Evolutionary conservation across 2,113 vertebrate genomes (phyloP), one percentile per base, ranked within the genome.

Genomic region (Tylochromis polylepis): DNA sequence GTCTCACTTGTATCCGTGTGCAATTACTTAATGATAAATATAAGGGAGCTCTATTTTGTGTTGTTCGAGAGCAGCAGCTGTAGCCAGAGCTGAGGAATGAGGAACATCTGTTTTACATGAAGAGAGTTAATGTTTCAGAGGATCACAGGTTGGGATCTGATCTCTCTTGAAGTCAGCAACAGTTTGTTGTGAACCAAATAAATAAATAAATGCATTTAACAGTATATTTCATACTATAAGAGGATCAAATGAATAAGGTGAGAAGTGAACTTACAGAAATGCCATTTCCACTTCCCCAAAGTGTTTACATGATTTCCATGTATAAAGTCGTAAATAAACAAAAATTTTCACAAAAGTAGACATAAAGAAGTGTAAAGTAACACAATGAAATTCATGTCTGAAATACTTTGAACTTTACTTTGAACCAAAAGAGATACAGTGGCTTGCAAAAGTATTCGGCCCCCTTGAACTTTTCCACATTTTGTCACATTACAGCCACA

Each of bases 1-100:
- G 87, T 90, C 85, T 89, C 62, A 20, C 91, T 89, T 83, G 79
- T 85, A 80, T 88, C 85, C 5, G 0, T 53, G 2, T 2, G 82
- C 88, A 85, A 86, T 92, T 89, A 87, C 72, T 82, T 78, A 75
- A 90, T 93, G 87, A 90, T 90, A 89, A 90, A 90, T 89, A 87
- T 91, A 85, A 87, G 79, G 84, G 85, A 89, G 91, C 75, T 91
- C 70, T 86, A 34, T 83, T 92, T 55, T 79, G 83, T 79, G 24
- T 89, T 89, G 46, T 83, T 84, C 27, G 6, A 55, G 88, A 60
- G 85, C 65, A 59, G 90, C 87, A 91, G 88, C 91, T 87, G 90
- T 36, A 53, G 31, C 6, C n/a, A 15, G 80, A 34, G 87, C 75
- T 67, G 82, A 90, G 85, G 75, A 87, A 88, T 79, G 80, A 83